These are phyloP conservation scores for Amphipyra berbera DNA, from an alignment of 2,888 invertebrate species.

Conservation along the genomic window DNA sequence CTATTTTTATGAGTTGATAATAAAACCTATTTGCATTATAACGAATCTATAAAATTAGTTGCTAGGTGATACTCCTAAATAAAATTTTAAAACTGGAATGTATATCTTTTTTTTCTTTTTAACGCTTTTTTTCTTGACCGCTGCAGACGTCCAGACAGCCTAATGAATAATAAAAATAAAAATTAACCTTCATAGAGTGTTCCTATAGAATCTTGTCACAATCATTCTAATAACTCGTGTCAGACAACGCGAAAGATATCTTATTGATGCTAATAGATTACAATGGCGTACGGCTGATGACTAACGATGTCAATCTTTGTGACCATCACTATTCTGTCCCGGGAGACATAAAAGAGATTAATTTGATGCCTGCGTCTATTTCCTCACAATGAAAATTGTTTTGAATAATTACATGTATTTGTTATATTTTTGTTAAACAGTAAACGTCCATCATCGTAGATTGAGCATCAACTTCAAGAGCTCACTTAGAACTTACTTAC, in stretches of 20 bases:
- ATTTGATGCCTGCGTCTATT: neutral
- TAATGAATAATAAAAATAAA: too few relatives aligned
- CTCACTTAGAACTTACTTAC: too few relatives aligned
- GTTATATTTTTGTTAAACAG: too few relatives aligned
- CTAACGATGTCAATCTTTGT: conserved; percentile 16
- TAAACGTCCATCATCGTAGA: too few relatives aligned
- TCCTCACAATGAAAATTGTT: too few relatives aligned
- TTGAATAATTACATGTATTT: too few relatives aligned
- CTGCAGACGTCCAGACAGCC: too few relatives aligned
- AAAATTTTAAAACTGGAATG: neutral
- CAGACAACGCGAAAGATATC: conserved; percentile 15
- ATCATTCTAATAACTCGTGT: conserved; percentile 2
- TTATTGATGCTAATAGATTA: conserved; percentile 34
- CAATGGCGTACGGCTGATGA: conserved; percentile 24
- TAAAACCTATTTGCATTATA: neutral
- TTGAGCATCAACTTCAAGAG: too few relatives aligned
- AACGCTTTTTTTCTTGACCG: too few relatives aligned
- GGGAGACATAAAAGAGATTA: conserved; percentile 8
- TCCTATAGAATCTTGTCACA: neutral
- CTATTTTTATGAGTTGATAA: neutral
- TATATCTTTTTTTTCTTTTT: neutral
- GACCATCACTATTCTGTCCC: conserved; percentile 4
- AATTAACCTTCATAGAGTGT: neutral
- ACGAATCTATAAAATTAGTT: neutral
- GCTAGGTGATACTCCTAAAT: neutral